Evolutionary conservation across 2,888 invertebrate species (phyloP), one percentile per base, ranked within the genome.

Genomic region (Drosophila pseudotalamancana): DNA sequence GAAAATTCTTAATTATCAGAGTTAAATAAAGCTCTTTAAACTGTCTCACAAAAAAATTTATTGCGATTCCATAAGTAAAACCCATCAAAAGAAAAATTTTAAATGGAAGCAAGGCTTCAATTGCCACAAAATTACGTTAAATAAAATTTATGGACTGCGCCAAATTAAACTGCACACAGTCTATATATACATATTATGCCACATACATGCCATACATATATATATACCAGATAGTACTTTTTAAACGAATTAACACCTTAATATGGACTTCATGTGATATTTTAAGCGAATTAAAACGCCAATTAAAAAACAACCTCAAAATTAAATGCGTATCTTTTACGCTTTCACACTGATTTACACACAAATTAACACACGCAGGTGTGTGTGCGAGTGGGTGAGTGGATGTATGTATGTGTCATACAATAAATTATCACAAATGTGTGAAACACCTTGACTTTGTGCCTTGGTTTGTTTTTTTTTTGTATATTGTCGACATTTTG

Each of bases 371-470:
- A 9, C 9, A 6, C 2, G 9, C 16, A 9, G 11, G 6, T 21
- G 2, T 14, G 0, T 40, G 11, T 12, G 8, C 8, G 6, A 8
- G 25, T 25, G 25, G 5, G 25, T 25, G 25, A 2, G 3, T 25
- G 6, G 29, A 11, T 25, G 32, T 27, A n/a, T 29, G 3, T 6
- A 12, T 25, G 12, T 45, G 9, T 19, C 37, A 16, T 31, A 19
- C 31, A 18, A 25, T 46, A 39, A 60, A 48, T 19, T 19, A 1
- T 8, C 25, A 25, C 25, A 14, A 45, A 21, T 8, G 29, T 0
- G 9, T 21, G n/a, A 35, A 46, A 16, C 57, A 27, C 62, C 63
- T 63, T 63, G 63, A 63, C 63, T 63, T 61, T 63, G 63, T 51
- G 51, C 45, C 51, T 46, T 37, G 37, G 8, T 11, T 9, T 12